Percentiles rank a stretch among this genome's conserved stretches.
Conservation (phyloP, 2,113 vertebrate genomes). For the Saimiri boliviensis region DNA sequence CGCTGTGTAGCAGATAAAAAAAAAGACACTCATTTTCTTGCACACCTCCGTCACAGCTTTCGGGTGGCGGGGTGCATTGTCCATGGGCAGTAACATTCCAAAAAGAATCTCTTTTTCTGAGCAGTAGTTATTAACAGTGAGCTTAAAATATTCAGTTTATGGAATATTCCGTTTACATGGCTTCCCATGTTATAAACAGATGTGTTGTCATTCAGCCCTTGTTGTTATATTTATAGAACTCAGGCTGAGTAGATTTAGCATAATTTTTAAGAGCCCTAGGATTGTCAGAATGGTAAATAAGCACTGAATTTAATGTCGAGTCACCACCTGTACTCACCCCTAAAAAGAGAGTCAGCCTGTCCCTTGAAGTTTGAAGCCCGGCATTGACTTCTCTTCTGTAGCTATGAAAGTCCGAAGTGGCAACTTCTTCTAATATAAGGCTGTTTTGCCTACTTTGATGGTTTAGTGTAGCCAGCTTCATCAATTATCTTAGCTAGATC, state of each 20-base stretch:
- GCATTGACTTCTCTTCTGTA: neutral
- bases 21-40: neutral
- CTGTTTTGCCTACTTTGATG: neutral
- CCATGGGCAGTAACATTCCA: neutral
- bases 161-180: neutral
- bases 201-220: neutral
- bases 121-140: neutral
- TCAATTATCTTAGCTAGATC: neutral
- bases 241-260: neutral
- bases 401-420: neutral
- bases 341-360: neutral
- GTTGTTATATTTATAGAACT: neutral
- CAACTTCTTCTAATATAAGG: neutral
- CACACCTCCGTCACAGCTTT: neutral
- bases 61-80: neutral
- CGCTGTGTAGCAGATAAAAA: neutral
- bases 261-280: neutral
- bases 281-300: neutral
- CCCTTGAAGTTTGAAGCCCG: neutral
- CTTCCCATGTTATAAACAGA: neutral
- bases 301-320: neutral
- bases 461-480: neutral
- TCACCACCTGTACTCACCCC: neutral
- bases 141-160: neutral
- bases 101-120: neutral